Evolutionary conservation across 2,113 vertebrate genomes (phyloP), one percentile per base, ranked within the genome.

Genomic region (Ploceus nigricollis): DNA sequence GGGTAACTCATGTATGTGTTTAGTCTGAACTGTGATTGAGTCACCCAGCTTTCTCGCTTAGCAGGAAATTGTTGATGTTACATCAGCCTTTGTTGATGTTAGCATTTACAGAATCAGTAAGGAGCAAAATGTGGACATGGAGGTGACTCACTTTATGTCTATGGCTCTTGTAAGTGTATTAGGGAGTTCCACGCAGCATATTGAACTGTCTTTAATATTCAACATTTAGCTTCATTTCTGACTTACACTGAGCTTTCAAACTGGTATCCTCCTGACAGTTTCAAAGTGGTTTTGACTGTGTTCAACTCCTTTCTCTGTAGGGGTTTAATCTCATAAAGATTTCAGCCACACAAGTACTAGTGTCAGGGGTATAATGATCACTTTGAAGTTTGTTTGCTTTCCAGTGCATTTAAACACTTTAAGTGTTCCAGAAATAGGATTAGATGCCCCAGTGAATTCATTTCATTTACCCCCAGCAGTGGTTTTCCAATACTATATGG

Each of bases 301-400:
- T 97, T 98, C 97, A 97, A 96, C 98, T 98, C 97, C 89, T 97
- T 92, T 98, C 98, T 92, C 98, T 85, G 95, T 97, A 75, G 98
- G 97, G 97, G 97, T 97, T 97, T 98, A 98, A 98, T 98, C 98
- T 98, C 97, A 97, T 98, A 98, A 98, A 98, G 97, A 98, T 98
- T 98, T 98, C 97, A 98, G 98, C 97, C 98, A 98, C 97, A 97
- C 96, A 97, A 97, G 97, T 96, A 97, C 97, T 96, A 97, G 97
- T 98, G 97, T 98, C 98, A 98, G 97, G 97, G 98, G 98, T 97
- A 97, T 98, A 98, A 98, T 98, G 98, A 98, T 98, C 95, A 95
- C 98, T 98, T 98, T 98, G 98, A 98, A 98, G 98, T 98, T 98
- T 98, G 98, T 98, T 98, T 98, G 98, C 97, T 98, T 97, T 97